These are phyloP conservation scores for Serripes groenlandicus DNA, from an alignment of 2,888 invertebrate species.

Conservation along the genomic window DNA sequence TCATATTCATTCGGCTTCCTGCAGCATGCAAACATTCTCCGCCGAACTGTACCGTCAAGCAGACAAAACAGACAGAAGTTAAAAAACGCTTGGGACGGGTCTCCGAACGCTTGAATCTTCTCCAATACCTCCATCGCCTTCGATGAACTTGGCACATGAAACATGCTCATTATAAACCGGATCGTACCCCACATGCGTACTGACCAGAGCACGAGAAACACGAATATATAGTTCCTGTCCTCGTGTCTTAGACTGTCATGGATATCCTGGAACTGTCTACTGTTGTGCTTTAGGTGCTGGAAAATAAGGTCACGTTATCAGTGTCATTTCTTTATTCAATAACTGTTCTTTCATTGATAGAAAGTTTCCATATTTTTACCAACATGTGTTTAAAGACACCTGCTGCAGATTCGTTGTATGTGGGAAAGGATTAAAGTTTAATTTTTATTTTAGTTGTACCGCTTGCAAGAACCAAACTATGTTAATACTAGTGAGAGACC, in stretches of 20 bases:
- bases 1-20: too few species aligned
- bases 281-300: constrained; percentile 8
- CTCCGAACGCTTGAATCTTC: constrained; percentile 62
- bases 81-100: constrained; percentile 60
- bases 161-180: constrained; percentile 53
- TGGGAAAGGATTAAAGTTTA: too few species aligned
- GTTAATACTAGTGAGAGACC: too few species aligned
- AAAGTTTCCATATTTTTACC: too few species aligned
- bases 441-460: too few species aligned
- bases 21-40: not conserved
- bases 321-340: too few species aligned
- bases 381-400: too few species aligned
- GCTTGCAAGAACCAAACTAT: too few species aligned
- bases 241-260: constrained; percentile 50
- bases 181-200: constrained; percentile 63
- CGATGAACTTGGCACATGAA: too few species aligned
- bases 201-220: constrained; percentile 60
- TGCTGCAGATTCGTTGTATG: too few species aligned
- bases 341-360: too few species aligned
- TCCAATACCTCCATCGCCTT: constrained; percentile 33
- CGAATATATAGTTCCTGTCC: constrained; percentile 58
- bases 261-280: constrained; percentile 15
- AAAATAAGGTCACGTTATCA: too few species aligned
- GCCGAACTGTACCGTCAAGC: constrained; percentile 47
- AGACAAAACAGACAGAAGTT: constrained; percentile 63